Percentiles rank a stretch among this genome's conserved stretches.
Conservation (phyloP, 2,113 vertebrate genomes). For the Petrocephalus microphthalmus region DNA sequence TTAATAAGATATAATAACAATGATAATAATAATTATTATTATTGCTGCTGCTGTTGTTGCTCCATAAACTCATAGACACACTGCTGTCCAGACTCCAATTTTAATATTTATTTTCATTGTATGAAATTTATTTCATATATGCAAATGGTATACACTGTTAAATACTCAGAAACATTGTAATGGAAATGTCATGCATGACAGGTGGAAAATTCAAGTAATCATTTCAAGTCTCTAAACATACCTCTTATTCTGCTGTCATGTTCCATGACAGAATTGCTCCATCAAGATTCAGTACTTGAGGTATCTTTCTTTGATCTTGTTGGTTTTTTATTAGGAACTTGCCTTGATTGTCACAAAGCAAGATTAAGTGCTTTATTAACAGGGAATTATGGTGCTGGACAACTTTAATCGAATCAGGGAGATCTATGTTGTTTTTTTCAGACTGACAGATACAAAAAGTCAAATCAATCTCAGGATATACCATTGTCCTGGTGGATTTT, state of each 20-base stretch:
- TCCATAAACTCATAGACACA: neutral
- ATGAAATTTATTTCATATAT: neutral
- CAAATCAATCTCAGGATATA: slow-evolving; percentile 44
- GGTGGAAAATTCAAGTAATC: slow-evolving; percentile 71
- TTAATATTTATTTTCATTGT: neutral
- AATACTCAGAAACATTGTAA: neutral
- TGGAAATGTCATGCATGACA: slow-evolving; percentile 59
- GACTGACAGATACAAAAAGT: slow-evolving; percentile 47
- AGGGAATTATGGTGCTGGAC: slow-evolving; percentile 49
- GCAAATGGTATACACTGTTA: neutral
- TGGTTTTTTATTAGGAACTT: slow-evolving; percentile 48
- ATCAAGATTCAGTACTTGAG: neutral
- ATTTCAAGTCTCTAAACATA: slow-evolving; percentile 47
- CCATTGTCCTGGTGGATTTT: slow-evolving; percentile 33
- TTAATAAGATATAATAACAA: neutral
- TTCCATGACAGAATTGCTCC: slow-evolving; percentile 42
- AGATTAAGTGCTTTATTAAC: slow-evolving; percentile 67
- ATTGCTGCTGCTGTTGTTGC: neutral
- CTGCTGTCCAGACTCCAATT: neutral
- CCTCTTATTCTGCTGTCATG: neutral
- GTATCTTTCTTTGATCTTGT: slow-evolving; percentile 26
- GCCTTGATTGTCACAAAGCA: slow-evolving; percentile 53
- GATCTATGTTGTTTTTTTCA: slow-evolving; percentile 44
- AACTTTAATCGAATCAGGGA: slow-evolving; percentile 63
- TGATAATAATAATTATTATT: neutral